These are phyloP conservation scores for Maniola hyperantus DNA, from an alignment of 2,888 invertebrate species.

Conservation along the genomic window DNA sequence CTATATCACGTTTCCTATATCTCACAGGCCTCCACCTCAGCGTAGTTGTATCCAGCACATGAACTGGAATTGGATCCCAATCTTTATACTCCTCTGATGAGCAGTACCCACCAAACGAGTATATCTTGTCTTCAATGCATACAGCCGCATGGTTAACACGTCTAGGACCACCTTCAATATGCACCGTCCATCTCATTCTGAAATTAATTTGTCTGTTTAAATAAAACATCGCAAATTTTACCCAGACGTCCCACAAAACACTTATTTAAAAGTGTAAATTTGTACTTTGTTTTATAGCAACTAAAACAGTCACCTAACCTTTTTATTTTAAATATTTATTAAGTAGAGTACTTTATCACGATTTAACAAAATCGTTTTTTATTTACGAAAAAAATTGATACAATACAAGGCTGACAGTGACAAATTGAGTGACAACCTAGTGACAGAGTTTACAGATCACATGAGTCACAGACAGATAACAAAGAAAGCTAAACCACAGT, in stretches of 20 bases:
- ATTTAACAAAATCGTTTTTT: too few species aligned
- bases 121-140: slow-evolving; percentile 89
- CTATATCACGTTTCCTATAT: slow-evolving; percentile 71
- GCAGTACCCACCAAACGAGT: slow-evolving; percentile 96
- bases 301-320: too few species aligned
- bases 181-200: slow-evolving; percentile 91
- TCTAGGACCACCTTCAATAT: slow-evolving; percentile 94
- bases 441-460: too few species aligned
- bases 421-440: too few species aligned
- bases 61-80: slow-evolving; percentile 92
- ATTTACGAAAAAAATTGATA: too few species aligned
- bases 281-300: too few species aligned
- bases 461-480: too few species aligned
- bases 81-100: slow-evolving; percentile 90
- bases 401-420: too few species aligned
- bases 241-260: background rate
- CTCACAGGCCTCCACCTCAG: slow-evolving; percentile 83
- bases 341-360: too few species aligned
- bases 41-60: slow-evolving; percentile 90
- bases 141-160: slow-evolving; percentile 97
- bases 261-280: background rate
- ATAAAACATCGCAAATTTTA: background rate
- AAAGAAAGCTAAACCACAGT: too few species aligned
- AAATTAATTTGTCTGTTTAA: background rate
- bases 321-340: too few species aligned